A percentile compares a stretch with the other conserved stretches of the same genome.
phyloP scores from a whole-genome alignment of 2,888 invertebrate species.

The Lingula anatina region DNA sequence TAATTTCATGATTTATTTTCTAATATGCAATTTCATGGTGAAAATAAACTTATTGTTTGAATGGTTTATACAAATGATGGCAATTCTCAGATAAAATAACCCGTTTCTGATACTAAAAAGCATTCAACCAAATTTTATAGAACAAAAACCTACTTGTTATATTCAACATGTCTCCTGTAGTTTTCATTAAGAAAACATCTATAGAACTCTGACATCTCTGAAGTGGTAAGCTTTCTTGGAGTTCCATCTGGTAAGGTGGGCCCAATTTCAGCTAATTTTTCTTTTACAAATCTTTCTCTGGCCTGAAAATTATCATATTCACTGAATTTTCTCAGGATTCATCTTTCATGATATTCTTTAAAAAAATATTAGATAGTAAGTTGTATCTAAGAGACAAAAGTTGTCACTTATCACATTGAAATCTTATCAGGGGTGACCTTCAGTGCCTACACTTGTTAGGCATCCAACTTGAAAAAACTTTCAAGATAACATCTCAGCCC shows the following conservation, averaged over 20 bases:
- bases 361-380: too few relatives aligned
- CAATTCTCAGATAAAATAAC: not conserved
- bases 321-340: not conserved
- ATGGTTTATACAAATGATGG: not conserved
- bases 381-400: too few relatives aligned
- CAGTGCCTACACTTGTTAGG: too few relatives aligned
- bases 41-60: not conserved
- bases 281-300: conserved; percentile 27
- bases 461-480: too few relatives aligned
- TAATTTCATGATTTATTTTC: not conserved
- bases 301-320: conserved; percentile 12
- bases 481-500: too few relatives aligned
- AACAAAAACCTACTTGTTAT: conserved; percentile 58
- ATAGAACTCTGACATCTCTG: conserved; percentile 74
- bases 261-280: conserved; percentile 13
- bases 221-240: conserved; percentile 19
- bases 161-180: conserved; percentile 68
- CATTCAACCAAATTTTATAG: not conserved
- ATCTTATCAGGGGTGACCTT: too few relatives aligned
- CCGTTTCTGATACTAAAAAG: not conserved
- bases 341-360: too few relatives aligned
- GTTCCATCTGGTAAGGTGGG: conserved; percentile 7
- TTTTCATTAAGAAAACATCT: conserved; percentile 79
- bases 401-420: too few relatives aligned
- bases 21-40: too few relatives aligned